A percentile compares a stretch with the other conserved stretches of the same genome.
Evolutionary conservation across 2,113 vertebrate species (phyloP).

Genomic region (Larimichthys crocea): DNA sequence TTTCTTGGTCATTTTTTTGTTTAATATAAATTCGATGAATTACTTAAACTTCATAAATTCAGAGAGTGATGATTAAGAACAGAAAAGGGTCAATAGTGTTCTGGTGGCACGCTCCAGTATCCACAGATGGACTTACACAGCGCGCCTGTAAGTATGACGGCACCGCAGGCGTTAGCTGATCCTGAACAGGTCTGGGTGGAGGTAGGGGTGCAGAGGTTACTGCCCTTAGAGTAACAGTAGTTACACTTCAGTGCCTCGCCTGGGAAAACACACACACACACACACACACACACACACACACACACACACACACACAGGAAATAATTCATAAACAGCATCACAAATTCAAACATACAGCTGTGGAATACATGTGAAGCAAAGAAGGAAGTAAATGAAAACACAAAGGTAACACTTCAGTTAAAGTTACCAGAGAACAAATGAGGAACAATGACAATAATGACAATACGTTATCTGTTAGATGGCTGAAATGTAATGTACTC

Average conservation of each 20-base stretch:
- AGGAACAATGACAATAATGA: too few relatives aligned
- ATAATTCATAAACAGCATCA: background rate
- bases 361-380: background rate
- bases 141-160: background rate
- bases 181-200: constrained; percentile 37
- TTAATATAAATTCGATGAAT: too few relatives aligned
- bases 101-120: background rate
- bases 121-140: constrained; percentile 23
- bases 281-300: too few relatives aligned
- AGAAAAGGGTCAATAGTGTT: background rate
- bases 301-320: background rate
- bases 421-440: too few relatives aligned
- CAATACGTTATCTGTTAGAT: too few relatives aligned
- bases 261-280: constrained; percentile 4
- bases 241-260: constrained; percentile 48
- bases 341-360: background rate
- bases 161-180: constrained; percentile 27
- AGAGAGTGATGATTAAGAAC: background rate
- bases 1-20: too few relatives aligned
- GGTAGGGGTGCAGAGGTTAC: constrained; percentile 34
- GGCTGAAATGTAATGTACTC: too few relatives aligned
- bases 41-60: background rate
- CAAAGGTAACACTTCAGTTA: background rate
- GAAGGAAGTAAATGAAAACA: background rate
- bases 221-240: constrained; percentile 20